Conservation (phyloP, 2,113 vertebrate genomes). For the Plotosus lineatus region DNA sequence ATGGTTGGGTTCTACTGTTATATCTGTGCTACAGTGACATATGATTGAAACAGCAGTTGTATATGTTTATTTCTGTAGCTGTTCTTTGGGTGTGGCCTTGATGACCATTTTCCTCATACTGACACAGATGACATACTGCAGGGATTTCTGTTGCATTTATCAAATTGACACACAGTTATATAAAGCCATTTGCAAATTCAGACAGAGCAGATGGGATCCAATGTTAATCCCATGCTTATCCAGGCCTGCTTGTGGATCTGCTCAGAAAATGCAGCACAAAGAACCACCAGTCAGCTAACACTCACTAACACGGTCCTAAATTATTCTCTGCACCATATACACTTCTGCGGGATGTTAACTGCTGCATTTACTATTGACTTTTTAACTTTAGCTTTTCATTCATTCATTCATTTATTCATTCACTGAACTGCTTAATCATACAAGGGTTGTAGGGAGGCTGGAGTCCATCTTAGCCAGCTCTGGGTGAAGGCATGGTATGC, state of each 20-base stretch:
- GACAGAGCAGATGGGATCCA: conserved; percentile 60
- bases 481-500: too few species aligned
- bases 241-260: conserved; percentile 14
- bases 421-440: too few species aligned
- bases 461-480: too few species aligned
- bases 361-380: neutral
- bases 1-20: neutral
- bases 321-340: too few species aligned
- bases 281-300: conserved; percentile 3
- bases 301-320: neutral
- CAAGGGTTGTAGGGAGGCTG: too few species aligned
- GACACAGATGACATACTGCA: conserved; percentile 49
- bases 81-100: conserved; percentile 42
- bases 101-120: conserved; percentile 34
- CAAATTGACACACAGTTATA: conserved; percentile 56
- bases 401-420: too few species aligned
- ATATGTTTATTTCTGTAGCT: conserved; percentile 23
- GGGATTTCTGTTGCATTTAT: conserved; percentile 55
- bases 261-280: conserved; percentile 25
- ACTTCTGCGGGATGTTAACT: neutral
- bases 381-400: neutral
- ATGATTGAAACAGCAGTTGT: conserved; percentile 29
- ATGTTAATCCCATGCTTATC: conserved; percentile 59
- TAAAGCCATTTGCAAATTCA: conserved; percentile 66
- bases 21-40: neutral